These are phyloP conservation scores for Gerris lacustris DNA, from an alignment of 2,888 invertebrate species.

Conservation along the genomic window DNA sequence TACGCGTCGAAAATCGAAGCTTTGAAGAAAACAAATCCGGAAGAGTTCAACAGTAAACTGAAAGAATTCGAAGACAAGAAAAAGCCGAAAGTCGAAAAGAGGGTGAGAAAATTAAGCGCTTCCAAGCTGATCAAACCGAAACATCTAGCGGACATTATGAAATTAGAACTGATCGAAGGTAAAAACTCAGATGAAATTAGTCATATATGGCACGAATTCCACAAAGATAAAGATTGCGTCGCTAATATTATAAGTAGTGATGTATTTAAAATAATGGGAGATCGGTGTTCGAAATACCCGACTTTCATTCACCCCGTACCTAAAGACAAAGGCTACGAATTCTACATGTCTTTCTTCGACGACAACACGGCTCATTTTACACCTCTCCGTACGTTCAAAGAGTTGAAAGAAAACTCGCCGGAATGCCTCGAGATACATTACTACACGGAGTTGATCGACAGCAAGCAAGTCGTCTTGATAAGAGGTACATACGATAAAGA, in stretches of 20 bases:
- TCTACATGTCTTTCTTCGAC: constrained; percentile 63
- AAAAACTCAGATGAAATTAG: constrained; percentile 59
- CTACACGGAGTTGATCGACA: constrained; percentile 57
- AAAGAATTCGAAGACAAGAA: constrained; percentile 40
- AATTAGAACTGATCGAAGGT: constrained; percentile 57
- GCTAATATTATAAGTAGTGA: constrained; percentile 55
- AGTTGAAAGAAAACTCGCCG: constrained; percentile 78
- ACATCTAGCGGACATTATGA: constrained; percentile 56
- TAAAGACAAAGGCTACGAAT: constrained; percentile 71
- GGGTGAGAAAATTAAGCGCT: constrained; percentile 35
- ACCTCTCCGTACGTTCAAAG: constrained; percentile 68
- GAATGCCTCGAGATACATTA: constrained; percentile 71
- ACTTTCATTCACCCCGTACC: constrained; percentile 71
- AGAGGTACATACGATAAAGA: constrained; percentile 74
- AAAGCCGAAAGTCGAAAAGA: constrained; percentile 31
- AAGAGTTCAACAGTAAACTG: constrained; percentile 55
- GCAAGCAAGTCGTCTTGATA: constrained; percentile 68
- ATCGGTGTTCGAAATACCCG: constrained; percentile 48
- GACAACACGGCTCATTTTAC: constrained; percentile 69
- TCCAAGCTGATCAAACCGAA: constrained; percentile 24
- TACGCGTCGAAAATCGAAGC: constrained; percentile 64
- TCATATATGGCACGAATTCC: constrained; percentile 68
- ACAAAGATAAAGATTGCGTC: constrained; percentile 61
- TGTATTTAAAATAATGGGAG: constrained; percentile 47
- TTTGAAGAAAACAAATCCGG: constrained; percentile 60